Evolutionary conservation across 1,140 invertebrate genomes (phyloP).

Genomic region (Brachionus manjavacas): DNA sequence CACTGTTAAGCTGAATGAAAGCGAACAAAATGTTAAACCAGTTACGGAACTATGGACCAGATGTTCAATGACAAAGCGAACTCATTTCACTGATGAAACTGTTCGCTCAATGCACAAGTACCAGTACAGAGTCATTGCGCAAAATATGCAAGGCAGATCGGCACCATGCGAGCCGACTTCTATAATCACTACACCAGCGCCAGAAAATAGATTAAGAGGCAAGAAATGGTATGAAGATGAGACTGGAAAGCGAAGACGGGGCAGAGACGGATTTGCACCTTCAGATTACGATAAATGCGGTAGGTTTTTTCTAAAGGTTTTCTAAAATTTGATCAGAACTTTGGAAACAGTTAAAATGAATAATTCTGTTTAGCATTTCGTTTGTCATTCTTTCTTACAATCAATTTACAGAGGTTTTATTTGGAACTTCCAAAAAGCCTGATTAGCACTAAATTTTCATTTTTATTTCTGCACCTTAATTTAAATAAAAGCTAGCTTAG

Average conservation of each 20-base stretch:
- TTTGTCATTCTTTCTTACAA: too few relatives aligned
- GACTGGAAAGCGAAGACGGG: constrained; percentile 13
- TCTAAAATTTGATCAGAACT: too few relatives aligned
- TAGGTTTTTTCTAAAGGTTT: constrained; percentile 50
- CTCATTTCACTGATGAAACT: constrained; percentile 51
- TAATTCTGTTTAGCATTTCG: too few relatives aligned
- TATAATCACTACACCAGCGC: neutral
- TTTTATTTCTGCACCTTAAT: too few relatives aligned
- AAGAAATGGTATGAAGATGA: constrained; percentile 20
- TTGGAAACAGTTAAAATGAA: too few relatives aligned
- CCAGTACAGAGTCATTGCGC: constrained; percentile 93
- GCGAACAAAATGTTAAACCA: constrained; percentile 72
- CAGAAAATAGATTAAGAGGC: neutral
- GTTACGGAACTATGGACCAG: constrained; percentile 76
- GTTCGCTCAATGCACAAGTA: constrained; percentile 64
- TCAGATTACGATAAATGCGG: constrained; percentile 92
- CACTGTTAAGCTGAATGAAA: constrained; percentile 78
- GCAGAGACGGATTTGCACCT: constrained; percentile 57
- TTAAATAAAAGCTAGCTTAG: too few relatives aligned
- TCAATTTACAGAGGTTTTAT: too few relatives aligned
- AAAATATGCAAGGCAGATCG: constrained; percentile 90
- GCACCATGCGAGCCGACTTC: constrained; percentile 65
- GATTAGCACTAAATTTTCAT: too few relatives aligned
- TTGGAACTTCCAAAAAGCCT: too few relatives aligned
- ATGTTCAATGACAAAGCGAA: constrained; percentile 75